Percentiles rank a stretch among this genome's conserved stretches.
These are phyloP conservation scores for Melanostigma gelatinosum DNA, from an alignment of 2,113 vertebrate species.

Conservation along the genomic window DNA sequence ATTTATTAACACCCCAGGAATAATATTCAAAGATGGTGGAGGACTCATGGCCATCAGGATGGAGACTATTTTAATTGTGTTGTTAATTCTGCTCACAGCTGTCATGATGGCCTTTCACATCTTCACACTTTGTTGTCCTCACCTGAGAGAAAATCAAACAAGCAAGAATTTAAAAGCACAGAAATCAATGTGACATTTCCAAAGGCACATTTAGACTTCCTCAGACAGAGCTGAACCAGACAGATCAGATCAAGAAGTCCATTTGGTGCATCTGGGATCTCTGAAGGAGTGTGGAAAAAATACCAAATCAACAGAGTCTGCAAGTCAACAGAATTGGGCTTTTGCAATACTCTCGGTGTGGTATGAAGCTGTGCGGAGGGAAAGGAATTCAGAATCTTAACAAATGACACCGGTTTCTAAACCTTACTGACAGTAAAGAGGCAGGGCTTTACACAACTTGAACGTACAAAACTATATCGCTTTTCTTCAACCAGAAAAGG, in stretches of 20 bases:
- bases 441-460: background rate
- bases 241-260: constrained; percentile 12
- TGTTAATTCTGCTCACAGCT: constrained; percentile 53
- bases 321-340: too few relatives aligned
- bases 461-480: background rate
- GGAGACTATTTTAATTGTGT: constrained; percentile 47
- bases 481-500: background rate
- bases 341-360: background rate
- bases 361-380: background rate
- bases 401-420: background rate
- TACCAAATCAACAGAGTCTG: too few relatives aligned
- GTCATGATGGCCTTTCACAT: constrained; percentile 62
- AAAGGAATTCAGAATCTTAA: background rate
- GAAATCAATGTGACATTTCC: constrained; percentile 68
- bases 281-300: background rate
- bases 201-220: constrained; percentile 36
- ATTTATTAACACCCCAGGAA: constrained; percentile 46
- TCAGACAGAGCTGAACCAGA: constrained; percentile 17
- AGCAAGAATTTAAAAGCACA: constrained; percentile 59
- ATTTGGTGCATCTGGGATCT: background rate
- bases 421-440: background rate
- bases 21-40: constrained; percentile 23
- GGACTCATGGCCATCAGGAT: constrained; percentile 28
- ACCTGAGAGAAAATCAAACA: constrained; percentile 62
- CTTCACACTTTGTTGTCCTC: constrained; percentile 50